These are phyloP conservation scores for Ophonus ardosiacus DNA, from an alignment of 2,888 invertebrate genomes.

Conservation along the genomic window DNA sequence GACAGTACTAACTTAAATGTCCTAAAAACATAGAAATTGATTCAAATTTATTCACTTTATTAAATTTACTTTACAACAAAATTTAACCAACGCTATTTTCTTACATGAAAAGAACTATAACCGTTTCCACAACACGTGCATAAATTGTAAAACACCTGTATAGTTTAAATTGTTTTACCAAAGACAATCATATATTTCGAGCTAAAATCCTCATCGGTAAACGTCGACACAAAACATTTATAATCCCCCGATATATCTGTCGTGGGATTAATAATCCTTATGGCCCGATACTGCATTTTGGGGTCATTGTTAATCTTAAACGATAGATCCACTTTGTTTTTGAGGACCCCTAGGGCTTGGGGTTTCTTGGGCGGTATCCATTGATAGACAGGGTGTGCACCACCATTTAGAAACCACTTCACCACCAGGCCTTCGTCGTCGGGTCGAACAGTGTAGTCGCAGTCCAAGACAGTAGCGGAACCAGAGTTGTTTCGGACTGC, in stretches of 20 bases:
- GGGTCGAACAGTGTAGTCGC: slow-evolving; percentile 82
- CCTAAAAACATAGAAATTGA: no score
- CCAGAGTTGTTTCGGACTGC: slow-evolving; percentile 74
- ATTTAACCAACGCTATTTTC: no score
- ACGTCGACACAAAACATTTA: slow-evolving; percentile 84
- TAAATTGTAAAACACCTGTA: no score
- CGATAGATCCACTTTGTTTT: slow-evolving; percentile 80
- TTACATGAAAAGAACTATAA: no score
- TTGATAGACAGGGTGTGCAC: slow-evolving; percentile 85
- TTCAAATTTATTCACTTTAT: no score
- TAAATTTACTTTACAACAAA: no score
- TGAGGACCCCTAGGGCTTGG: slow-evolving; percentile 80
- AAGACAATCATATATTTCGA: slow-evolving; percentile 83
- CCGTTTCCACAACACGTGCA: no score
- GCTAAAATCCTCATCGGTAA: slow-evolving; percentile 82
- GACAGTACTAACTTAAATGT: no score
- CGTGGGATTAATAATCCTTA: slow-evolving; percentile 83
- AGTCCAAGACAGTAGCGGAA: slow-evolving; percentile 81
- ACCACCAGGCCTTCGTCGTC: slow-evolving; percentile 84
- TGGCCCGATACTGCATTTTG: slow-evolving; percentile 83
- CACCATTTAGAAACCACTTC: slow-evolving; percentile 86
- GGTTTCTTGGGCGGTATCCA: slow-evolving; percentile 87
- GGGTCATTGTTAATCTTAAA: slow-evolving; percentile 83
- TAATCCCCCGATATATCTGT: slow-evolving; percentile 86
- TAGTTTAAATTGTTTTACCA: slow-evolving; percentile 75